Conservation (phyloP, 2,797 vertebrate genomes). For the Megalops cyprinoides region DNA sequence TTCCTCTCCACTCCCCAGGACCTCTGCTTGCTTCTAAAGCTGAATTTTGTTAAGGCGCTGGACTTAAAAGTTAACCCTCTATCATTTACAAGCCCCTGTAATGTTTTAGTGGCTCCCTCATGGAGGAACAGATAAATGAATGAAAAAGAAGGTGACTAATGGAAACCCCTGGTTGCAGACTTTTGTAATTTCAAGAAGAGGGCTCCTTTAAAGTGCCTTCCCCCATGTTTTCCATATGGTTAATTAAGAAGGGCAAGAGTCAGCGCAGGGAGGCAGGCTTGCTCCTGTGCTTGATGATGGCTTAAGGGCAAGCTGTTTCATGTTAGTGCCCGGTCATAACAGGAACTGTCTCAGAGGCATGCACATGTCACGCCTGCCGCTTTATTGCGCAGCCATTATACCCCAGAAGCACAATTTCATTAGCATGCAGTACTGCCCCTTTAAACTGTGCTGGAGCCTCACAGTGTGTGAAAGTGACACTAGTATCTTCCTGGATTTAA, state of each 20-base stretch:
- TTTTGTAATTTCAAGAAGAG: constrained; percentile 35
- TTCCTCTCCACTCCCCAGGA: constrained; percentile 29
- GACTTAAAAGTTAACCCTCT: constrained; percentile 49
- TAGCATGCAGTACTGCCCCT: not conserved
- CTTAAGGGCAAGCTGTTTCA: not conserved
- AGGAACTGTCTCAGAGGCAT: too few relatives aligned
- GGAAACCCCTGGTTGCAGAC: constrained; percentile 41
- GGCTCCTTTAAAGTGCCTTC: constrained; percentile 2
- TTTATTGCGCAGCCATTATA: too few relatives aligned
- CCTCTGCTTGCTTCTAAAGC: not conserved
- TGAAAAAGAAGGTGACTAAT: constrained; percentile 44
- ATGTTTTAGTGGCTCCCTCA: constrained; percentile 53
- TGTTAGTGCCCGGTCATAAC: not conserved
- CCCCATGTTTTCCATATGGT: not conserved
- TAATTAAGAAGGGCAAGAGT: not conserved
- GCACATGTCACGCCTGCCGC: constrained; percentile 1
- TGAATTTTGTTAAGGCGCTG: constrained; percentile 32
- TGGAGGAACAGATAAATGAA: constrained; percentile 40
- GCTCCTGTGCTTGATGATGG: constrained; percentile 3
- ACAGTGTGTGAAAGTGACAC: not conserved
- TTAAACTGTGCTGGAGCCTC: not conserved
- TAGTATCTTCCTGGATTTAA: not conserved
- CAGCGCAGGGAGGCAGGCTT: not conserved
- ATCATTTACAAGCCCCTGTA: constrained; percentile 54
- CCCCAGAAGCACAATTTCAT: not conserved